Evolutionary conservation across 2,797 vertebrate genomes (phyloP).

Genomic region (Bovichtus variegatus): DNA sequence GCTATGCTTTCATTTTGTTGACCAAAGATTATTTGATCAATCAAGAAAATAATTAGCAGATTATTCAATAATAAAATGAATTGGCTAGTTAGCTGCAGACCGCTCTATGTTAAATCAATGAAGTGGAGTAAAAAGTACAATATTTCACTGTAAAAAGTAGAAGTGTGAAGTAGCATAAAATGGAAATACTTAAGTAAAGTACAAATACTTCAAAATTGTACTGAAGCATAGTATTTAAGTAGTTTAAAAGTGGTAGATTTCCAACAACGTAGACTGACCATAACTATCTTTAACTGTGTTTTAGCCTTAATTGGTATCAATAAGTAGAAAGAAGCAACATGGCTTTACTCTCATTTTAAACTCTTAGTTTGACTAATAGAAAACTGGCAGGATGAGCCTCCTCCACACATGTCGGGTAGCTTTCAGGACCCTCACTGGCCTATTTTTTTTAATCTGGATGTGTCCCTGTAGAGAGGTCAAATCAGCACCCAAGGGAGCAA

Average conservation of each 20-base stretch:
- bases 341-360: conserved; percentile 1
- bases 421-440: background rate
- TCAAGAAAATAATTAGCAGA: background rate
- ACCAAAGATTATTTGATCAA: background rate
- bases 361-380: background rate
- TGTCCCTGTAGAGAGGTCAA: background rate
- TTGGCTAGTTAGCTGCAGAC: background rate
- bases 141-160: background rate
- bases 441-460: background rate
- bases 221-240: background rate
- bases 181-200: background rate
- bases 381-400: background rate
- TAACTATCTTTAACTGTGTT: background rate
- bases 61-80: background rate
- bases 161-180: background rate
- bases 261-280: background rate
- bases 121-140: background rate
- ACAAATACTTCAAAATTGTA: background rate
- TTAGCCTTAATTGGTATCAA: background rate
- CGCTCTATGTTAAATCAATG: background rate
- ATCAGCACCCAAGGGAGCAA: conserved; percentile 11
- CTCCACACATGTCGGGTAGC: background rate
- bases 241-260: background rate
- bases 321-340: background rate
- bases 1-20: background rate